A percentile compares a stretch with the other conserved stretches of the same genome.
phyloP scores from a whole-genome alignment of 35 echinoderm and acorn worm genomes.

The Ophiothrix spiculata region DNA sequence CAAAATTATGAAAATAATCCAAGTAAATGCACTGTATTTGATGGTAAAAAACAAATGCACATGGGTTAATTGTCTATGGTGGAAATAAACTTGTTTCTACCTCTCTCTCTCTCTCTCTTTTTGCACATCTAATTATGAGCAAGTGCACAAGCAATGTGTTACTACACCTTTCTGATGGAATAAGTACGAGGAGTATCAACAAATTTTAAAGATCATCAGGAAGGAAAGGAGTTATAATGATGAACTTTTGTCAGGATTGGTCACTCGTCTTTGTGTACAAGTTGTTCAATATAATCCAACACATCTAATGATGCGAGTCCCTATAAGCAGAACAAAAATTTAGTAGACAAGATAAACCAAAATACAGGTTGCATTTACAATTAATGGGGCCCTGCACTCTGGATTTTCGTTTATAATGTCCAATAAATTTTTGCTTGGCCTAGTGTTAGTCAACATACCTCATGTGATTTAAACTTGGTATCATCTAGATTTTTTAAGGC shows the following conservation, averaged over 20 bases:
- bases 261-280: too few species aligned
- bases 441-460: constrained; percentile 34
- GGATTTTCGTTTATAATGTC: not conserved
- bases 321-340: too few species aligned
- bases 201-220: too few species aligned
- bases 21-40: not conserved
- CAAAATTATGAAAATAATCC: not conserved
- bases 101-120: not conserved
- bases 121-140: not conserved
- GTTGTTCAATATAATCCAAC: too few species aligned
- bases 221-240: too few species aligned
- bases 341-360: too few species aligned
- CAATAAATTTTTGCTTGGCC: not conserved
- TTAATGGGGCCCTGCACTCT: not conserved
- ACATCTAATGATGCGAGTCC: too few species aligned
- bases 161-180: too few species aligned
- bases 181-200: too few species aligned
- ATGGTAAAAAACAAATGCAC: not conserved
- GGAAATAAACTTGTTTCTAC: not conserved
- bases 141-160: not conserved
- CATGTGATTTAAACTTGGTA: constrained; percentile 76
- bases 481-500: constrained; percentile 56
- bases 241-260: too few species aligned
- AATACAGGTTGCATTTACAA: not conserved
- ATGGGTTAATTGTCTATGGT: not conserved